These are phyloP conservation scores for Cephonodes hylas DNA, from an alignment of 2,888 invertebrate genomes.

Conservation along the genomic window DNA sequence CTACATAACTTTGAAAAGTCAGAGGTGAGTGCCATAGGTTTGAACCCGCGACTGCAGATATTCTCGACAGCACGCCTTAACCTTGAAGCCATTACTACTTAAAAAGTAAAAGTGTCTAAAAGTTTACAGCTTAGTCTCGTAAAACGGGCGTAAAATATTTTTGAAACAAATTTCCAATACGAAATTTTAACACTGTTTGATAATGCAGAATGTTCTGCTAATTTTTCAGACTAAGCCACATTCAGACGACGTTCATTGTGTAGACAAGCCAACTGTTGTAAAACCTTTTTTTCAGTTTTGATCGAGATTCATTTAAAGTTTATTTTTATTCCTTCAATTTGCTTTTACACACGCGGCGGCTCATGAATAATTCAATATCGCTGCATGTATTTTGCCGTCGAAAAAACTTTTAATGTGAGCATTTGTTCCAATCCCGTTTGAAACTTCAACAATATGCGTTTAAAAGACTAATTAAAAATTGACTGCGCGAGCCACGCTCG, in stretches of 20 bases:
- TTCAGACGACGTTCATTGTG: neutral
- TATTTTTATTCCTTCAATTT: constrained; percentile 32
- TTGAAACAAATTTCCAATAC: too few species aligned
- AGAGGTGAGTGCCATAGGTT: too few species aligned
- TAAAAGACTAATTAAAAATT: neutral
- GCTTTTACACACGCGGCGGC: constrained; percentile 33
- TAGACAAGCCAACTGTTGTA: neutral
- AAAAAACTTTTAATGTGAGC: constrained; percentile 47
- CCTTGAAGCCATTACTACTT: too few species aligned
- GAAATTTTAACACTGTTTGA: neutral
- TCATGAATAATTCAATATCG: constrained; percentile 42
- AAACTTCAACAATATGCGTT: constrained; percentile 36
- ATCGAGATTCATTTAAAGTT: constrained; percentile 24
- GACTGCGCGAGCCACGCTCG: neutral
- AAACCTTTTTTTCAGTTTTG: constrained; percentile 6
- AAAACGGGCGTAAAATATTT: too few species aligned
- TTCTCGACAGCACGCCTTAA: too few species aligned
- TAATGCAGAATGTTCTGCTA: neutral
- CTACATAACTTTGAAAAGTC: too few species aligned
- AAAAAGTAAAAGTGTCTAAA: too few species aligned
- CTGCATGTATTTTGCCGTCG: constrained; percentile 42
- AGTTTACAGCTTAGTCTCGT: too few species aligned
- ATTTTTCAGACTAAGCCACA: neutral
- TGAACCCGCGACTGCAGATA: too few species aligned
- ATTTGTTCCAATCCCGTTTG: constrained; percentile 33